phyloP scores from a whole-genome alignment of 2,797 vertebrate genomes.

The Silurus lanzhouensis region DNA sequence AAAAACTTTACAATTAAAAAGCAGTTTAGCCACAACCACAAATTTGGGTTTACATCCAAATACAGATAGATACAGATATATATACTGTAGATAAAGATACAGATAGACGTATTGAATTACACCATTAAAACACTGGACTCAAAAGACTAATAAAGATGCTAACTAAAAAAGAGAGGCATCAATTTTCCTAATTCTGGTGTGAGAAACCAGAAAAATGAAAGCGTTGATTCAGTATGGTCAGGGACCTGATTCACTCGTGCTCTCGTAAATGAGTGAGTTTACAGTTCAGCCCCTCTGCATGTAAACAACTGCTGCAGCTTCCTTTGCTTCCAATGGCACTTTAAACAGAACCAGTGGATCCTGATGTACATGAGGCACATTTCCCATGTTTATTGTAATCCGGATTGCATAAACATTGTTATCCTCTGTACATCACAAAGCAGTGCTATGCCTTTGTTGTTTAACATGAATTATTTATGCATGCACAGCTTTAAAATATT shows the following conservation, averaged over 20 bases:
- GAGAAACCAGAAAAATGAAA: conserved; percentile 12
- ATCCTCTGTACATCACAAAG: conserved; percentile 62
- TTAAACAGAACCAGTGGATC: conserved; percentile 72
- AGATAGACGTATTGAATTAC: not conserved
- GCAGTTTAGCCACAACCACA: not conserved
- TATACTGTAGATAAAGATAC: not conserved
- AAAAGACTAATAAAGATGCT: not conserved
- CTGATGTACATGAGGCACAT: conserved; percentile 62
- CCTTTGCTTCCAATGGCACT: conserved; percentile 66
- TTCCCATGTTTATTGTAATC: conserved; percentile 73
- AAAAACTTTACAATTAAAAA: not conserved
- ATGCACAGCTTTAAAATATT: conserved; percentile 75
- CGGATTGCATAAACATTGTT: conserved; percentile 77
- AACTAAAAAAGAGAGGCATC: not conserved
- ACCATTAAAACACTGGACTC: not conserved
- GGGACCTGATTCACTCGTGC: conserved; percentile 51
- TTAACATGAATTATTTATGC: conserved; percentile 77
- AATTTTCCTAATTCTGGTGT: not conserved
- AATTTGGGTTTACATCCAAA: not conserved
- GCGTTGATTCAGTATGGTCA: conserved; percentile 42
- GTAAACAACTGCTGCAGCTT: conserved; percentile 71
- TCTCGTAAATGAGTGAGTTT: conserved; percentile 66
- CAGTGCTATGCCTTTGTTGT: conserved; percentile 65
- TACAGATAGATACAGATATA: not conserved
- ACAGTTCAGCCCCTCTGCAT: conserved; percentile 60